Evolutionary conservation across 2,113 vertebrate species (phyloP), one percentile per base, ranked within the genome.

Genomic region (Tupaia chinensis): DNA sequence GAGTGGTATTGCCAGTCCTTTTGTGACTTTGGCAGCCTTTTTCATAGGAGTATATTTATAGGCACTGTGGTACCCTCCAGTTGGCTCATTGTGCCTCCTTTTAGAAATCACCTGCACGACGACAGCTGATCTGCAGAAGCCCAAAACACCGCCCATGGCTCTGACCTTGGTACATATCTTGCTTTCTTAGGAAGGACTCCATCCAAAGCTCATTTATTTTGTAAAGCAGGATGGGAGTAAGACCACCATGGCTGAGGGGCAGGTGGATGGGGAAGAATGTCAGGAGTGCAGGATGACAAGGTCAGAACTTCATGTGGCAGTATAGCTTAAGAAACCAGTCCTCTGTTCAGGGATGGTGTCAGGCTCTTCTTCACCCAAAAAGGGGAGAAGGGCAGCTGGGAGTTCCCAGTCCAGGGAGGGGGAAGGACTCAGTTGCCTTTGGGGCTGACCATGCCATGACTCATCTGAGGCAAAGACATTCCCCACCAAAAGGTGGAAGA

Each of bases 1-100:
- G 27, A 73, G 1, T 0, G 0, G 60, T 16, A 27, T 0, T 2
- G 9, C 70, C 53, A 9, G n/a, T 12, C 7, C 1, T 11, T 4
- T 7, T 0, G 32, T 2, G n/a, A n/a, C 87, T 68, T 4, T 19
- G 32, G 69, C 56, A 0, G 16, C 27, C 19, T 19, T 22, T 63
- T 68, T 1, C 19, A 0, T 2, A 10, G 3, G 54, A 9, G 22
- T 14, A 3, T 14, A 1, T 66, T 7, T 15, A 13, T 3, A 8
- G 7, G 29, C 13, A 1, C 12, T 2, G 0, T 17, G 7, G 70
- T 83, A 58, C 25, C 8, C 0, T 14, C 65, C 65, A 11, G 5
- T 0, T 17, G 76, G 78, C 66, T 27, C 7, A 1, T 25, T 0
- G 15, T 60, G 87, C 77, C 61, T 23, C 3, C 0, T 14, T 32